Evolutionary conservation across 2,797 vertebrate genomes (phyloP).

Genomic region (Bradypus variegatus): DNA sequence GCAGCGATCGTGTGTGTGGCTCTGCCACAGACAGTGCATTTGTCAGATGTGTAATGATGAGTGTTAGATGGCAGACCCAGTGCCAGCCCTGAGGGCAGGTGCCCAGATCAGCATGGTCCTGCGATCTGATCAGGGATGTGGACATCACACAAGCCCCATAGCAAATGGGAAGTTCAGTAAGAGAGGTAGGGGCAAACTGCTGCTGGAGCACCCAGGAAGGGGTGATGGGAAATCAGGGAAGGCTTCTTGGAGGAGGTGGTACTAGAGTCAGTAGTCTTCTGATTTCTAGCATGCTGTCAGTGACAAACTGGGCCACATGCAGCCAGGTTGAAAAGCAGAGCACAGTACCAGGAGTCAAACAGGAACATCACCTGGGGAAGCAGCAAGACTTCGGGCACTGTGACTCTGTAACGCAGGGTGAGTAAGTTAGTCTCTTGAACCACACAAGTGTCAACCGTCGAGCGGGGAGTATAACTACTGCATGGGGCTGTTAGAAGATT

Average conservation of each 20-base stretch:
- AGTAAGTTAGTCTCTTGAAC: neutral
- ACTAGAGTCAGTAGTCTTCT: neutral
- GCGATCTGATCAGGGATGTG: rapidly evolving
- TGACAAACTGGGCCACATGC: neutral
- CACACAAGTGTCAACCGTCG: neutral
- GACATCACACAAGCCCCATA: neutral
- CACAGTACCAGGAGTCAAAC: neutral
- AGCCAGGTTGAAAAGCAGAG: neutral
- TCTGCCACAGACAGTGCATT: rapidly evolving
- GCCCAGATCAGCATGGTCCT: neutral
- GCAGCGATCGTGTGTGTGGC: neutral
- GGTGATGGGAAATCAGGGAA: neutral
- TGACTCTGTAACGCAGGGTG: neutral
- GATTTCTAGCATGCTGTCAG: neutral
- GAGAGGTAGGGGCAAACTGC: too few relatives aligned
- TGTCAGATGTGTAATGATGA: neutral
- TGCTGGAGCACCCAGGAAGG: rapidly evolving
- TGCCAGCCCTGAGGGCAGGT: neutral
- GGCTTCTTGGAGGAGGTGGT: neutral
- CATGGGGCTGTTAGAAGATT: neutral
- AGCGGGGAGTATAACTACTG: rapidly evolving
- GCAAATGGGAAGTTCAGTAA: too few relatives aligned
- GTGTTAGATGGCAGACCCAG: neutral
- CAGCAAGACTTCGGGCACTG: rapidly evolving
- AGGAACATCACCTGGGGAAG: neutral